Evolutionary conservation across 2,113 vertebrate species (phyloP).

Genomic region (Peromyscus polionotus): DNA sequence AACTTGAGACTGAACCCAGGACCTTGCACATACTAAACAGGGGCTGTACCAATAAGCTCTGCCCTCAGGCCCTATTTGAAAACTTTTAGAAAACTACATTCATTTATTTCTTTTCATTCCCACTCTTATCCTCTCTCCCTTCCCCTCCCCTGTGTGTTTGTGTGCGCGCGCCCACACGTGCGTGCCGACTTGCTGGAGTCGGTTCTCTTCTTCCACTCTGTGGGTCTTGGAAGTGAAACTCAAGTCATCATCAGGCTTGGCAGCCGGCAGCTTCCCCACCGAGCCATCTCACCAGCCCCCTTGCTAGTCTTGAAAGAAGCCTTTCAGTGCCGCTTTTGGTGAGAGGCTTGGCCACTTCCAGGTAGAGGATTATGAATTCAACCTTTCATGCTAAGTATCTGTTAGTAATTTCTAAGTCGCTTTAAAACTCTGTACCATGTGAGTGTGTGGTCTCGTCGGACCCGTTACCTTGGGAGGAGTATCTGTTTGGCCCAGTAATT

Average conservation of each 20-base stretch:
- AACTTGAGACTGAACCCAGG: not conserved
- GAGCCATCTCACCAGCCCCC: not conserved
- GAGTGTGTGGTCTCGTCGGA: conserved; percentile 65
- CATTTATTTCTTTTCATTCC: not conserved
- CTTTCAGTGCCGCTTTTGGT: conserved; percentile 67
- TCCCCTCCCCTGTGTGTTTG: not conserved
- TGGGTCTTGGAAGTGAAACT: not conserved
- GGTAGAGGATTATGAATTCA: conserved; percentile 73
- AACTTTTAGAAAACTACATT: not conserved
- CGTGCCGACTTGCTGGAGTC: not conserved
- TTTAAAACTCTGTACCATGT: conserved; percentile 57
- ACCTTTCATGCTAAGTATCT: conserved; percentile 51
- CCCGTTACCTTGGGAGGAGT: conserved; percentile 55
- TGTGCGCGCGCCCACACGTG: rapidly evolving
- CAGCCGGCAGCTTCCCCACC: not conserved
- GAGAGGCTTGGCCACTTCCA: conserved; percentile 47
- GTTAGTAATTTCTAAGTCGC: conserved; percentile 43
- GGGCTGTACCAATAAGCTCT: not conserved
- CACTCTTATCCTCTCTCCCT: not conserved
- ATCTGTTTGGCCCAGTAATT: conserved; percentile 60
- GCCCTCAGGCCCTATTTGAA: not conserved
- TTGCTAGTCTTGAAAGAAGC: conserved; percentile 63
- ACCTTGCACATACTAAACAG: not conserved
- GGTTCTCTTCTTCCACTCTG: not conserved
- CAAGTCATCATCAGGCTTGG: not conserved